Conservation (phyloP, 2,797 vertebrate genomes). For the Manis crassicaudata region DNA sequence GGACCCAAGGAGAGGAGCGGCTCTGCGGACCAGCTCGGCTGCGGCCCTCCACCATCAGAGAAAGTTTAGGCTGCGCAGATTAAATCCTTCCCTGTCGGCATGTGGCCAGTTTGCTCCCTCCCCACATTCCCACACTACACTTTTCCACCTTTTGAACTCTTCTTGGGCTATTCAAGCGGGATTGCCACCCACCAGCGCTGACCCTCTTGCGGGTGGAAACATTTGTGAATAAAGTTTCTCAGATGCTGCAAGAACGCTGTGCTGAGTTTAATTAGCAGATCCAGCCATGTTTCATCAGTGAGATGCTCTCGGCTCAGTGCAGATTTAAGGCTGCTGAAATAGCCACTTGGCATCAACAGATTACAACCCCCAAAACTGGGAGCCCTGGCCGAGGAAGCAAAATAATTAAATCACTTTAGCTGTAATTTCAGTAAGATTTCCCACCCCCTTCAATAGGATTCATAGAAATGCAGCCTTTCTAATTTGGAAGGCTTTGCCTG, state of each 20-base stretch:
- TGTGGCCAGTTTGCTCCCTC: neutral
- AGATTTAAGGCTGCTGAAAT: neutral
- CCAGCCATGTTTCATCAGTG: neutral
- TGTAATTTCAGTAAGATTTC: constrained; percentile 4
- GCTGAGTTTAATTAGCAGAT: neutral
- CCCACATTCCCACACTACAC: neutral
- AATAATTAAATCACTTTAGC: neutral
- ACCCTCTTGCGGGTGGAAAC: neutral
- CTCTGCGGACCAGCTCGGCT: neutral
- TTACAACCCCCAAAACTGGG: constrained; percentile 42
- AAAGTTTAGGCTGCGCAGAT: neutral
- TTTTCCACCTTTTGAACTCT: constrained; percentile 47
- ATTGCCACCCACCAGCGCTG: neutral
- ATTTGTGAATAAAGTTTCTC: constrained; percentile 23
- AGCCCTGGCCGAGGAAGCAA: constrained; percentile 22
- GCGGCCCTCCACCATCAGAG: neutral
- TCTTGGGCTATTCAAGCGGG: neutral
- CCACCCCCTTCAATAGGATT: constrained; percentile 14
- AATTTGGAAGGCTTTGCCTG: constrained; percentile 22
- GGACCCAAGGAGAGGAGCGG: neutral
- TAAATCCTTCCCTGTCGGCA: neutral
- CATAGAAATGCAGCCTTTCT: neutral
- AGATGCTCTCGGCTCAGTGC: neutral
- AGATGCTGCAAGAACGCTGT: neutral
- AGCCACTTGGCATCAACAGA: constrained; percentile 14